These are phyloP conservation scores for Ctenodactylus gundi DNA, from an alignment of 2,113 vertebrate genomes.

Conservation along the genomic window DNA sequence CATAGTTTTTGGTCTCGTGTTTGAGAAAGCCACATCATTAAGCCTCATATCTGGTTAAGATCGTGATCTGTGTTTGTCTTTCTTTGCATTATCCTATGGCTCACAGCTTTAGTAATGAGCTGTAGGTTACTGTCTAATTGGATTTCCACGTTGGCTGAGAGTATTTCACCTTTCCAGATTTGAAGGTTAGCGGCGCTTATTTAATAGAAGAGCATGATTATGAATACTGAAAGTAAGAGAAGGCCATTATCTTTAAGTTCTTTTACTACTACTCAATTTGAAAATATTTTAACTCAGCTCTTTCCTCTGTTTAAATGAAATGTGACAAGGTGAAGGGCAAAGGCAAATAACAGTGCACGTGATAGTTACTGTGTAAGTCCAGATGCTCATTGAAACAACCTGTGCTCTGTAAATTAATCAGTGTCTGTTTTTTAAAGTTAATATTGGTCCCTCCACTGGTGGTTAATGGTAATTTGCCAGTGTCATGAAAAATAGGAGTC, in stretches of 20 bases:
- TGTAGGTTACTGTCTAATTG: neutral
- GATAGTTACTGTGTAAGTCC: neutral
- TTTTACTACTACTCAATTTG: neutral
- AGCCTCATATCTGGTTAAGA: neutral
- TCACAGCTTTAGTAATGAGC: neutral
- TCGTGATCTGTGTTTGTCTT: neutral
- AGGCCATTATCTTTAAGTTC: neutral
- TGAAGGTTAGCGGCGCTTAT: conserved; percentile 14
- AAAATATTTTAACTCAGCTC: neutral
- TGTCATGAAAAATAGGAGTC: neutral
- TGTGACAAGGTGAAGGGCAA: neutral
- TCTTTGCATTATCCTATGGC: neutral
- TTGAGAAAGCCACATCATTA: neutral
- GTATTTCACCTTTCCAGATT: neutral
- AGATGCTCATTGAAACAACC: neutral
- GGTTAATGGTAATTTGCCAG: neutral
- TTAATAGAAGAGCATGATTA: neutral
- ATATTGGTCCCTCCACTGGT: neutral
- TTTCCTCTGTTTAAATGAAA: conserved; percentile 20
- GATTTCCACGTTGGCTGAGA: neutral
- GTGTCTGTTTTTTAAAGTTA: neutral
- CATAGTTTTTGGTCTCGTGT: neutral
- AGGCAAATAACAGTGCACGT: neutral
- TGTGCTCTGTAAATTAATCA: neutral
- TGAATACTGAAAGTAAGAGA: neutral